These are phyloP conservation scores for Chionodraco myersi DNA, from an alignment of 2,113 vertebrate species.

Conservation along the genomic window DNA sequence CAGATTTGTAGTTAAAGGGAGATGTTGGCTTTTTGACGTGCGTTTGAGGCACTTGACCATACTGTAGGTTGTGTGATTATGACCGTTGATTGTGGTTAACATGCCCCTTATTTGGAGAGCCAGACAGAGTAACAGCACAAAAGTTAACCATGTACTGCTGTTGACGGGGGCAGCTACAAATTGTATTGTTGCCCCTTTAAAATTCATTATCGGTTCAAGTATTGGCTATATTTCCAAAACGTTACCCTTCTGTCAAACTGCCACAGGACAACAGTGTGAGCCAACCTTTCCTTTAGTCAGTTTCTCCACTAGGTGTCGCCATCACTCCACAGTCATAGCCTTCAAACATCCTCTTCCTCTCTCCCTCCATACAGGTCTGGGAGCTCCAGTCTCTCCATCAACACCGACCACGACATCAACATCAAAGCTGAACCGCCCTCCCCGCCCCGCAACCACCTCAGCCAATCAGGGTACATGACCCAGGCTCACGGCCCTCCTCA, in stretches of 20 bases:
- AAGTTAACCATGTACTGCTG: no score
- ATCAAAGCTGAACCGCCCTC: constrained; percentile 97
- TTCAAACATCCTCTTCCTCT: not conserved
- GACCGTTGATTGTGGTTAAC: no score
- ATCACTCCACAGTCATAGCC: not conserved
- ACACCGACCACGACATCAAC: constrained; percentile 91
- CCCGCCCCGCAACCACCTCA: constrained; percentile 87
- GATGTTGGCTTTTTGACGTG: no score
- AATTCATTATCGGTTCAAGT: no score
- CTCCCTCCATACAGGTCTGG: constrained; percentile 79
- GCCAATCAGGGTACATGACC: constrained; percentile 81
- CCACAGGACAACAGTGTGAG: not conserved
- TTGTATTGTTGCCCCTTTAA: no score
- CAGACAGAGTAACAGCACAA: no score
- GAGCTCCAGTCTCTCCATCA: constrained; percentile 89
- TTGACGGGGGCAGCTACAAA: no score
- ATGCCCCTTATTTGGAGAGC: no score
- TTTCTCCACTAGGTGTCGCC: constrained; percentile 40
- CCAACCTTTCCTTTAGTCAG: not conserved
- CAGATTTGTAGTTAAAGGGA: no score
- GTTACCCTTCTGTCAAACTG: not conserved
- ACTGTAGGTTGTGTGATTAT: no score
- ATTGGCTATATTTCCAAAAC: no score
- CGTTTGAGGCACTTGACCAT: no score
- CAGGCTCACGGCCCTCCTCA: constrained; percentile 63